Percentiles rank a stretch among this genome's conserved stretches.
These are phyloP conservation scores for Trachymyrmex cornetzi DNA, from an alignment of 1,140 invertebrate species.

Conservation along the genomic window DNA sequence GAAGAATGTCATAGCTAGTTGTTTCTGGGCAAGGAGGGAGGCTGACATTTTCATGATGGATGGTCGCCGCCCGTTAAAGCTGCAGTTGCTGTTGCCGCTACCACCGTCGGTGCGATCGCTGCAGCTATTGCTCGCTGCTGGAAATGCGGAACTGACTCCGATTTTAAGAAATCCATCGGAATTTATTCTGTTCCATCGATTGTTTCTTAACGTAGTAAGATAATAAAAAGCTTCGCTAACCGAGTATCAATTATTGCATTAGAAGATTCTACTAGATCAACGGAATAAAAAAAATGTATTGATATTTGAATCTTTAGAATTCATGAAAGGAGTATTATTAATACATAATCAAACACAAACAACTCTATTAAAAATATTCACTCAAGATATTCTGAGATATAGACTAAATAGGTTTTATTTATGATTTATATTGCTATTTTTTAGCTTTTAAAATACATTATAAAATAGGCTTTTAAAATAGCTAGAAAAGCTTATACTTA, in stretches of 20 bases:
- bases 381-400: background rate
- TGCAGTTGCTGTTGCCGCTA: constrained; percentile 77
- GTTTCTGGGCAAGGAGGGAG: constrained; percentile 83
- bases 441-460: background rate
- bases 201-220: background rate
- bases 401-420: background rate
- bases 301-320: background rate
- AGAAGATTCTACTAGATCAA: background rate
- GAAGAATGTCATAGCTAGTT: constrained; percentile 87
- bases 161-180: constrained; percentile 10
- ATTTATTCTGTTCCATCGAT: constrained; percentile 48
- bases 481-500: too few relatives aligned
- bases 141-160: constrained; percentile 55
- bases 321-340: background rate
- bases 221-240: background rate
- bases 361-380: background rate
- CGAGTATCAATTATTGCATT: constrained; percentile 8
- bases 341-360: background rate
- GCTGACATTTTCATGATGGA: constrained; percentile 86
- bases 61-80: constrained; percentile 82
- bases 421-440: background rate
- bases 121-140: constrained; percentile 74
- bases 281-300: background rate
- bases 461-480: background rate
- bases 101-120: constrained; percentile 70